These are phyloP conservation scores for Pelmatolapia mariae DNA, from an alignment of 2,113 vertebrate species.

Conservation along the genomic window DNA sequence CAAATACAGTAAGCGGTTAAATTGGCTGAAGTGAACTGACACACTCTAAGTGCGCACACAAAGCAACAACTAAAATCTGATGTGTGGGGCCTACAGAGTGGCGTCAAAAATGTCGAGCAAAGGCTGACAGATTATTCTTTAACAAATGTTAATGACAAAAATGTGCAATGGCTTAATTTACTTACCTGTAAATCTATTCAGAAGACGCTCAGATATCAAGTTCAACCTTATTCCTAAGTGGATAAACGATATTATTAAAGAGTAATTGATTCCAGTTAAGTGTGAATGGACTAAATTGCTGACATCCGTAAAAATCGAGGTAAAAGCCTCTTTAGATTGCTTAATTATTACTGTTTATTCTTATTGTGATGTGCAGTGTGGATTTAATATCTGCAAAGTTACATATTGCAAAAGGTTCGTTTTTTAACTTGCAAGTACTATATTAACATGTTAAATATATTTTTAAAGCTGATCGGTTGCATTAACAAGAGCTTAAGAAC, in stretches of 20 bases:
- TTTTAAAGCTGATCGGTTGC: not conserved
- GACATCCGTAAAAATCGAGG: not conserved
- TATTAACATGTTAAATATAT: not conserved
- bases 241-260: not conserved
- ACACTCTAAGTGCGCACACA: not conserved
- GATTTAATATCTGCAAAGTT: not conserved
- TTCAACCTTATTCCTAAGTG: not conserved
- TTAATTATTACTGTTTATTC: not conserved
- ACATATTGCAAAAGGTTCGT: not conserved
- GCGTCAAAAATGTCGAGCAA: not conserved
- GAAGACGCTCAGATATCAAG: not conserved
- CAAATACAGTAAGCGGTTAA: constrained; percentile 47
- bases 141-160: not conserved
- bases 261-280: not conserved
- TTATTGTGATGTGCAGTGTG: not conserved
- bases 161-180: not conserved
- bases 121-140: not conserved
- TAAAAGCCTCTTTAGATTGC: not conserved
- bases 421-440: not conserved
- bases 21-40: constrained; percentile 26
- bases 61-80: not conserved
- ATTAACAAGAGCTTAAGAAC: not conserved
- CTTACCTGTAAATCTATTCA: not conserved
- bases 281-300: not conserved
- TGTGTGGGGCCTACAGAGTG: not conserved